phyloP scores from a whole-genome alignment of 2,113 vertebrate genomes.

The Cyanoderma ruficeps region DNA sequence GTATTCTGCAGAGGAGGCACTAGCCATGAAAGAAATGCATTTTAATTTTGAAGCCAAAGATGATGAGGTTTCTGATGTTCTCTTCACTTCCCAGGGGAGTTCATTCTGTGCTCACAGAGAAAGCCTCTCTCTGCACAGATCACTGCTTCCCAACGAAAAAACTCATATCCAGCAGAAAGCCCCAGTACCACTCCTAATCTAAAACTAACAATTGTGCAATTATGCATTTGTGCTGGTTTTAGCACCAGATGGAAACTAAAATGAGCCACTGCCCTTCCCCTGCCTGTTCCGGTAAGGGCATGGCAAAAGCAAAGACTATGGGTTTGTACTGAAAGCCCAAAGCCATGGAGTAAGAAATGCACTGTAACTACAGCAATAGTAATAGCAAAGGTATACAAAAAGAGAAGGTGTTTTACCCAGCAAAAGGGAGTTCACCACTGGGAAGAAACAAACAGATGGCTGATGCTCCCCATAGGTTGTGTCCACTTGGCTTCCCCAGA shows the following conservation, averaged over 20 bases:
- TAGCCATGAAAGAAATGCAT: background rate
- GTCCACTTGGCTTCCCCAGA: background rate
- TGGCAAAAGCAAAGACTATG: background rate
- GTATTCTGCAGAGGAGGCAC: background rate
- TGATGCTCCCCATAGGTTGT: accelerated
- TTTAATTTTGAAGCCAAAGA: background rate
- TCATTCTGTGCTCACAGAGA: background rate
- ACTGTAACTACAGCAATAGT: background rate
- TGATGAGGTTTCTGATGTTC: background rate
- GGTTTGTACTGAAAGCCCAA: background rate
- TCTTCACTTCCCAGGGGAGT: accelerated
- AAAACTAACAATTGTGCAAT: background rate
- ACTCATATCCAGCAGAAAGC: background rate
- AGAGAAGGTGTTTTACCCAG: background rate
- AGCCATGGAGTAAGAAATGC: background rate
- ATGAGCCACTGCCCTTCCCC: background rate
- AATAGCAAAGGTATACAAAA: background rate
- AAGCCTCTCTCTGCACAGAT: background rate
- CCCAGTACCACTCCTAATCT: background rate
- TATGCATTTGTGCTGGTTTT: background rate
- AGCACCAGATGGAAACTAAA: background rate
- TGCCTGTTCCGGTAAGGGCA: background rate
- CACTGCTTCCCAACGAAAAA: background rate
- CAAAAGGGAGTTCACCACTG: background rate
- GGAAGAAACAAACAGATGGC: background rate